Evolutionary conservation across 1,140 invertebrate genomes (phyloP), one percentile per base, ranked within the genome.

Genomic region (Drosophila takahashii): DNA sequence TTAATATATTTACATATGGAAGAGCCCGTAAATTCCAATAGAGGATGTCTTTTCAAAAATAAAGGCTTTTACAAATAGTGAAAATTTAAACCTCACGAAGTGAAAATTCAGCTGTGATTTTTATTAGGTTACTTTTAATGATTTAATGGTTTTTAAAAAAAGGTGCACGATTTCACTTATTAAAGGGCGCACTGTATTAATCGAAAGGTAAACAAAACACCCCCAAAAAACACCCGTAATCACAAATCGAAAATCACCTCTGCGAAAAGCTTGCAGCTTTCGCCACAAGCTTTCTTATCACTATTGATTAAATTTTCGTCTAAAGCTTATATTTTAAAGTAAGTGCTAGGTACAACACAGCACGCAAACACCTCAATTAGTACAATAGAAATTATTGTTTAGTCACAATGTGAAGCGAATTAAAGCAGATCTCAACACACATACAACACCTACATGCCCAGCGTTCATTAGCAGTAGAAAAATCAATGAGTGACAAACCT

Each of bases 231-330:
- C 9, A 18, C 18, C 4, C 29, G 42, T 26, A 48, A 37, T 16
- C 15, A 42, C 18, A 57, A 70, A 57, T 70, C 67, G 67, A 13
- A 70, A 70, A 70, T 56, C 67, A 70, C 37, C 67, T 34, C 67
- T 70, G 67, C 16, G 27, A 18, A 69, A 70, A 70, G 66, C 66
- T 70, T 26, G 15, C 2, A 6, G 10, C 7, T 22, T 0, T 4
- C 69, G 11, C 1, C 3, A 13, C 54, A 69, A 70, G 67, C 67
- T 70, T 70, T 9, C 67, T 70, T 70, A 70, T 70, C 67, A 70
- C 34, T 70, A 70, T 70, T 70, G 67, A 70, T 70, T 70, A 70
- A 70, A 70, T 70, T 70, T 70, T 70, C 65, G 34, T 27, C 26
- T 36, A 34, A 69, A 70, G 50, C 67, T 48, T 56, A 10, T 41